phyloP scores from a whole-genome alignment of 2,797 vertebrate genomes.

The Dendrocincla fuliginosa region DNA sequence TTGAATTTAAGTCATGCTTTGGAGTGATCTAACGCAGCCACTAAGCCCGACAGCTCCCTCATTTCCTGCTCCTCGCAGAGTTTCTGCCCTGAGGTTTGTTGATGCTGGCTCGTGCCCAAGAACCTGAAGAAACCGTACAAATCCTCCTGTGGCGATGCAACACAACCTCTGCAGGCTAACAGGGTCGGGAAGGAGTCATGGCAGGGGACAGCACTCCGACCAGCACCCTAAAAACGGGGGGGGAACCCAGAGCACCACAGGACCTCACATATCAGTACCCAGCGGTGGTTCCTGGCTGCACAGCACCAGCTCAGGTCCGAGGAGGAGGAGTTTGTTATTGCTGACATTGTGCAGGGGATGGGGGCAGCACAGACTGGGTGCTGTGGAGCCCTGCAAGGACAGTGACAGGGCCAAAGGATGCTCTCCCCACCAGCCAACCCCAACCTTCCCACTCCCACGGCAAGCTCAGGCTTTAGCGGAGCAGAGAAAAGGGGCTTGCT shows the following conservation, averaged over 20 bases:
- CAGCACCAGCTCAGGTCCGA: not conserved
- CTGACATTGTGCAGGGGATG: not conserved
- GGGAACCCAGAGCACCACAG: not conserved
- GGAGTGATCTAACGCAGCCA: not conserved
- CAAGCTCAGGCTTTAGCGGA: not conserved
- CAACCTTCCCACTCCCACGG: rapidly evolving
- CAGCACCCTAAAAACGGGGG: not conserved
- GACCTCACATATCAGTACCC: not conserved
- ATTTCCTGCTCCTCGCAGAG: not conserved
- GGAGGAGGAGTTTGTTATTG: not conserved
- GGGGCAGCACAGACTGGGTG: not conserved
- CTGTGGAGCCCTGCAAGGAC: rapidly evolving
- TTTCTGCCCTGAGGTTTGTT: slow-evolving; percentile 36
- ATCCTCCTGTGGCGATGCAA: not conserved
- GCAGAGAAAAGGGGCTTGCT: not conserved
- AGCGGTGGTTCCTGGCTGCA: not conserved
- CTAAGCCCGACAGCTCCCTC: not conserved
- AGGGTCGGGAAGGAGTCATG: not conserved
- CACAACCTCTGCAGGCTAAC: not conserved
- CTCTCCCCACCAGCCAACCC: rapidly evolving
- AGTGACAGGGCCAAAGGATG: not conserved
- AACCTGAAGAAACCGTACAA: not conserved
- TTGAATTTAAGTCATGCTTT: not conserved
- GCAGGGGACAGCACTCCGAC: rapidly evolving
- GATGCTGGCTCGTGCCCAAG: not conserved